Evolutionary conservation across 2,113 vertebrate genomes (phyloP).

Genomic region (Uria aalge): DNA sequence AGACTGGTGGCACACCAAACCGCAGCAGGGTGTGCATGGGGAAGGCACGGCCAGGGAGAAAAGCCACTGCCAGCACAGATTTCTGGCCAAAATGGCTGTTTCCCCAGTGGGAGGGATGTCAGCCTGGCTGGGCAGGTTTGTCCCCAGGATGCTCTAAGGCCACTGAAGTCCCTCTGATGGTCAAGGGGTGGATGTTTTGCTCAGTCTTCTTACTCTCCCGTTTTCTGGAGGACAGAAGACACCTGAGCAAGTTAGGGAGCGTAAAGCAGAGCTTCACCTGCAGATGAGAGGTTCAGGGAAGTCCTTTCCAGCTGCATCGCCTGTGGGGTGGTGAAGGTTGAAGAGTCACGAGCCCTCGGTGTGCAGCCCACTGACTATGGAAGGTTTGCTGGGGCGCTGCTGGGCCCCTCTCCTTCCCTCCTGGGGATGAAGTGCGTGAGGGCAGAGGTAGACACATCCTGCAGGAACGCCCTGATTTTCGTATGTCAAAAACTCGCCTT

Average conservation of each 20-base stretch:
- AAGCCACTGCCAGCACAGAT: not conserved
- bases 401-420: not conserved
- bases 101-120: not conserved
- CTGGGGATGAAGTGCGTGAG: not conserved
- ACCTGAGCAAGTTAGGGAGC: not conserved
- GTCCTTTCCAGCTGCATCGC: not conserved
- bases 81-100: not conserved
- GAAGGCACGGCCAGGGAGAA: not conserved
- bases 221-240: not conserved
- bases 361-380: not conserved
- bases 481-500: accelerated
- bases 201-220: not conserved
- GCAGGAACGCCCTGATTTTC: not conserved
- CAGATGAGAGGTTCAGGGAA: not conserved
- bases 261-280: not conserved
- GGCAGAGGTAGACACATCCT: not conserved
- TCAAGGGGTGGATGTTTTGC: not conserved
- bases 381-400: not conserved
- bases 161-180: not conserved
- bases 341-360: accelerated
- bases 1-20: accelerated
- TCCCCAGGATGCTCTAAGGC: not conserved
- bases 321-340: not conserved
- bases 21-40: accelerated
- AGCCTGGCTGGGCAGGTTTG: not conserved